Percentiles rank a stretch among this genome's conserved stretches.
Evolutionary conservation across 2,888 invertebrate species (phyloP).

Genomic region (Syrphus vitripennis): DNA sequence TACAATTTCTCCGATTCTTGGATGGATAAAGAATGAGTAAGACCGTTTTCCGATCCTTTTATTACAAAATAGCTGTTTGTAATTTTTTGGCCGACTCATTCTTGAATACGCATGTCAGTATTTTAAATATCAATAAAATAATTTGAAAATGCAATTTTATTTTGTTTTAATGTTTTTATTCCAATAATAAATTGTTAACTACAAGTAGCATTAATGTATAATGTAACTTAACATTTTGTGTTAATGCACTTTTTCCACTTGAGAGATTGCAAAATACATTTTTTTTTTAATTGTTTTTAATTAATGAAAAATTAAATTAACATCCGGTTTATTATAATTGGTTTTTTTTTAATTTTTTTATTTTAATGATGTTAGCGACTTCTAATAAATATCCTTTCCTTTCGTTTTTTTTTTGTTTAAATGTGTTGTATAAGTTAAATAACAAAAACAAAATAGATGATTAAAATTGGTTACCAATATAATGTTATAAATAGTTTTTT

Average conservation of each 20-base stretch:
- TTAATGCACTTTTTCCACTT: conserved; percentile 69
- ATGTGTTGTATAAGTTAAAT: conserved; percentile 51
- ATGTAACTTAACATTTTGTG: conserved; percentile 66
- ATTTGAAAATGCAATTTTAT: conserved; percentile 2
- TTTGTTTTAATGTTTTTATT: conserved; percentile 60
- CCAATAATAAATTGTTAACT: conserved; percentile 71
- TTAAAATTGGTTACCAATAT: conserved; percentile 47
- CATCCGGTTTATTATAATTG: conserved; percentile 40
- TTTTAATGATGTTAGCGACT: conserved; percentile 42
- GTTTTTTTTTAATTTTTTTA: conserved; percentile 14
- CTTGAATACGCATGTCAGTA: too few species aligned
- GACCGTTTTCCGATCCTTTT: too few species aligned
- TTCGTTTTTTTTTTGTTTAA: not conserved
- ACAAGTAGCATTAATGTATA: conserved; percentile 66
- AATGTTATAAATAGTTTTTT: conserved; percentile 48
- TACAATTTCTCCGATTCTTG: too few species aligned
- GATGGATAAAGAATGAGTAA: too few species aligned
- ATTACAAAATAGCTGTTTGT: too few species aligned
- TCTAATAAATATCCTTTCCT: conserved; percentile 2
- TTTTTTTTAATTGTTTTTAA: conserved; percentile 12
- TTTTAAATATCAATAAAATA: not conserved
- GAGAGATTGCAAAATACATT: conserved; percentile 50
- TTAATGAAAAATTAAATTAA: conserved; percentile 47
- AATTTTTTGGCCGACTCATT: too few species aligned
- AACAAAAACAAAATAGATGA: conserved; percentile 52